These are phyloP conservation scores for Melipona quadrifasciata DNA, from an alignment of 1,140 invertebrate species.

Conservation along the genomic window DNA sequence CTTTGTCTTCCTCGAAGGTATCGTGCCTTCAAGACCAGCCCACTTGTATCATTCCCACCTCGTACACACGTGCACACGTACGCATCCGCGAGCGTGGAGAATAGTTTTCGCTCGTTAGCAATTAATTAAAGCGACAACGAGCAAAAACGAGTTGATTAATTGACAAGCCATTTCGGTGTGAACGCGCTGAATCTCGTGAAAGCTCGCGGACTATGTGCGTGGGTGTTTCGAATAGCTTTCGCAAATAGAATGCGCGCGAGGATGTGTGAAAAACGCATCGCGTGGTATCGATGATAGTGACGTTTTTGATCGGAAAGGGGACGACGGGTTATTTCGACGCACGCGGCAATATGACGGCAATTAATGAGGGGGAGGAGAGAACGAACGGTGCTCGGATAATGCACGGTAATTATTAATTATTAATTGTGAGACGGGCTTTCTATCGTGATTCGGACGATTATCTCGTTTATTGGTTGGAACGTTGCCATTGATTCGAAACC, in stretches of 20 bases:
- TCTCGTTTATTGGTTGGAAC: background rate
- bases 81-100: background rate
- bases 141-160: conserved; percentile 27
- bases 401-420: conserved; percentile 1
- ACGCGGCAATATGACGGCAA: background rate
- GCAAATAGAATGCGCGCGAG: background rate
- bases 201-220: background rate
- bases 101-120: background rate
- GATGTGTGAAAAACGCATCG: background rate
- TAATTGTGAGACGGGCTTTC: background rate
- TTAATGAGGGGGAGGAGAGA: conserved; percentile 9
- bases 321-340: background rate
- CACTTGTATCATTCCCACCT: background rate
- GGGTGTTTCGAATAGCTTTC: background rate
- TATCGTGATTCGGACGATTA: background rate
- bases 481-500: background rate
- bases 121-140: conserved; percentile 12
- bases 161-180: background rate
- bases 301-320: background rate
- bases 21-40: background rate
- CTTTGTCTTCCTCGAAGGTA: background rate
- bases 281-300: too few species aligned
- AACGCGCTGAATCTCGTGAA: background rate
- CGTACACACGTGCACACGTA: background rate
- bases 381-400: background rate